Percentiles rank a stretch among this genome's conserved stretches.
These are phyloP conservation scores for Panorpa germanica DNA, from an alignment of 2,888 invertebrate species.

Conservation along the genomic window DNA sequence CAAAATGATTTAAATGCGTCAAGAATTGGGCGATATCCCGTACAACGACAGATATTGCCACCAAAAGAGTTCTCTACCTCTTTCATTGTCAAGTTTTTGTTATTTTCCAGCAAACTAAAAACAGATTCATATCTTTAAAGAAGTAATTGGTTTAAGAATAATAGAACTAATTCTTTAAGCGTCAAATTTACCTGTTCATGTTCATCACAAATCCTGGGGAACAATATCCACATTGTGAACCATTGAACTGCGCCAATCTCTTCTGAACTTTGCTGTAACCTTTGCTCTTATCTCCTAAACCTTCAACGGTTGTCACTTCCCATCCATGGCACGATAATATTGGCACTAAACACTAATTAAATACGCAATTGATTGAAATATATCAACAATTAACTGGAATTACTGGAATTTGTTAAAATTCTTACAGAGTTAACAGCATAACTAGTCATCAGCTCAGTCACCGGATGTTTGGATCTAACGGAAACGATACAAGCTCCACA, in stretches of 20 bases:
- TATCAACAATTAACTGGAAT: no score
- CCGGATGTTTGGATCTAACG: constrained; percentile 24
- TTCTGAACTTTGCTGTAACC: constrained; percentile 54
- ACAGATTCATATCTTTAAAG: constrained; percentile 2
- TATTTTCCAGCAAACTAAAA: constrained; percentile 24
- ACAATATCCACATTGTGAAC: constrained; percentile 58
- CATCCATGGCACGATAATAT: constrained; percentile 42
- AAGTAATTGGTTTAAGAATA: no score
- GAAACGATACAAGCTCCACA: constrained; percentile 40
- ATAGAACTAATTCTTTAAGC: no score
- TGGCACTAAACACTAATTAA: constrained; percentile 38
- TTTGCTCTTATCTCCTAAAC: constrained; percentile 39
- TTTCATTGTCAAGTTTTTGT: constrained; percentile 27
- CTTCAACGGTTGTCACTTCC: constrained; percentile 52
- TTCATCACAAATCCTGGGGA: constrained; percentile 63
- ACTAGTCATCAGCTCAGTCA: constrained; percentile 25
- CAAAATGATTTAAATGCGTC: constrained; percentile 34
- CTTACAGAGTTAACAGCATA: no score
- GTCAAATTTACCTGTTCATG: constrained; percentile 41
- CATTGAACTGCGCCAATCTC: constrained; percentile 41
- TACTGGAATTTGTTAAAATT: no score
- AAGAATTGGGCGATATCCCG: constrained; percentile 36
- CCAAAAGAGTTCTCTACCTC: constrained; percentile 43
- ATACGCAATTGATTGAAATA: constrained; percentile 12
- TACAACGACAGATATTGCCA: constrained; percentile 47